Evolutionary conservation across 35 echinoderm and acorn worm species (phyloP).

Genomic region (Strongylocentrotus purpuratus): DNA sequence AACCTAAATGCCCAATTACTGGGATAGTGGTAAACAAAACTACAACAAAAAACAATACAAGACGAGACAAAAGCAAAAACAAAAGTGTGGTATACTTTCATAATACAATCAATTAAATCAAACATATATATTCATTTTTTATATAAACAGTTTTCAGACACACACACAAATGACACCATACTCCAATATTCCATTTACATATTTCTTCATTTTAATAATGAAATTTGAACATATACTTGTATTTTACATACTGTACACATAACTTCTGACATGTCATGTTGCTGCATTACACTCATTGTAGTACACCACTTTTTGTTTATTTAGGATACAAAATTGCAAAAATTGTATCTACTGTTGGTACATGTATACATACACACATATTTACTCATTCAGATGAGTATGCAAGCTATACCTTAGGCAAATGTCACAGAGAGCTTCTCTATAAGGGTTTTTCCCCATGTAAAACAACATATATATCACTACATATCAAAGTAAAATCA

Average conservation of each 20-base stretch:
- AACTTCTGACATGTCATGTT: not conserved
- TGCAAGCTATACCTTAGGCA: not conserved
- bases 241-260: not conserved
- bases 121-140: too few species aligned
- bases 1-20: too few species aligned
- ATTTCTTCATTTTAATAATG: conserved; percentile 20
- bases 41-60: too few species aligned
- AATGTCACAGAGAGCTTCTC: not conserved
- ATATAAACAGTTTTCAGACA: not conserved
- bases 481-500: not conserved
- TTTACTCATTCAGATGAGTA: not conserved
- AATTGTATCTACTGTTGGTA: not conserved
- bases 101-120: too few species aligned
- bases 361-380: not conserved
- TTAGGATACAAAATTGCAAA: not conserved
- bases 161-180: not conserved
- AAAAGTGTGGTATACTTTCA: too few species aligned
- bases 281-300: not conserved
- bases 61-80: too few species aligned
- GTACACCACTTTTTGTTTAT: not conserved
- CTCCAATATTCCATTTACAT: not conserved
- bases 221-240: conserved; percentile 13
- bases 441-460: not conserved
- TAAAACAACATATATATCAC: not conserved
- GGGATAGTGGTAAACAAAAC: too few species aligned